These are phyloP conservation scores for Protobothrops mucrosquamatus DNA, from an alignment of 2,113 vertebrate genomes.

Conservation along the genomic window DNA sequence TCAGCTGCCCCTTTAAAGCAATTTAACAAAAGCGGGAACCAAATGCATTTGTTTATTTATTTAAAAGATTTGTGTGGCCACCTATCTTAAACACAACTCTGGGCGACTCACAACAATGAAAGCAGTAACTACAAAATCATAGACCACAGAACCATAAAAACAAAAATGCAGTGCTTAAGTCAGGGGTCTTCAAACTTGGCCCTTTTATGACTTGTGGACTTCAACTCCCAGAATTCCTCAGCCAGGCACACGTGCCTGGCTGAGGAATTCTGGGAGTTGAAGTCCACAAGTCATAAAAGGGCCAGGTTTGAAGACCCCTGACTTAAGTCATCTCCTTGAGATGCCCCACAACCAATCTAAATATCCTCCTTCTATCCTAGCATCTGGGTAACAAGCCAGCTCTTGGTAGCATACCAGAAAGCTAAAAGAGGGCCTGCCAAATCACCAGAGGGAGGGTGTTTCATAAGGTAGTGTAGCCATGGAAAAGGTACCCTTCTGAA, in stretches of 20 bases:
- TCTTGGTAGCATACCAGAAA: background rate
- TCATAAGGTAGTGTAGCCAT: background rate
- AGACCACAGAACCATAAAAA: background rate
- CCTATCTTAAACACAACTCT: background rate
- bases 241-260: too few relatives aligned
- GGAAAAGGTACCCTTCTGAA: background rate
- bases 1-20: background rate
- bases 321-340: background rate
- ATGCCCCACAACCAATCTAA: background rate
- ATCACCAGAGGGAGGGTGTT: background rate
- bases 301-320: too few relatives aligned
- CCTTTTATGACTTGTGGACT: too few relatives aligned
- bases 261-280: too few relatives aligned
- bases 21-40: background rate
- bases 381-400: background rate
- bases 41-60: background rate
- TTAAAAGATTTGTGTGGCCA: background rate
- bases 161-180: background rate
- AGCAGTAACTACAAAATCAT: background rate
- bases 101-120: background rate
- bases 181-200: too few relatives aligned
- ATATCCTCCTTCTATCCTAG: background rate
- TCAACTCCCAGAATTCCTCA: too few relatives aligned
- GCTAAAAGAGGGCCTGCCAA: background rate
- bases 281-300: too few relatives aligned